These are phyloP conservation scores for Sarcophaga peregrina DNA, from an alignment of 1,140 invertebrate species.

Conservation along the genomic window DNA sequence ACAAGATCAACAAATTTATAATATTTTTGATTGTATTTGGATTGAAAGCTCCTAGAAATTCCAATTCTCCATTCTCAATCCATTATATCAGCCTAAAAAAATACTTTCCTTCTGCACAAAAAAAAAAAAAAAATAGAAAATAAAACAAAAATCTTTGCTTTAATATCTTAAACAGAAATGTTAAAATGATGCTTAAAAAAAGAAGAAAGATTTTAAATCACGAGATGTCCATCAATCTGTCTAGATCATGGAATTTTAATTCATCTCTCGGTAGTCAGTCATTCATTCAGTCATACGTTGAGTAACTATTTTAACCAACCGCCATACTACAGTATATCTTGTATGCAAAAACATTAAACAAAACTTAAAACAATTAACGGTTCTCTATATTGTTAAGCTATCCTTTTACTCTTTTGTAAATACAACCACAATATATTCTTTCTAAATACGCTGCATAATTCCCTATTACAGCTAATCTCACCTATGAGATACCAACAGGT, in stretches of 20 bases:
- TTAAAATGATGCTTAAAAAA: constrained; percentile 20
- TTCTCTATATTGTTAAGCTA: constrained; percentile 21
- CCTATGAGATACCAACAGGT: constrained; percentile 85
- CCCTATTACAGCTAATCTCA: constrained; percentile 76
- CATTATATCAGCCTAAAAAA: too few species aligned
- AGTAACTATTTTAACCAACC: too few species aligned
- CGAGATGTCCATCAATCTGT: constrained; percentile 37
- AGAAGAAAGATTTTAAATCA: background rate
- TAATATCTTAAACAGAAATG: background rate
- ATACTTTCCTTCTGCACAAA: too few species aligned
- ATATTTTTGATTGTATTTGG: too few species aligned
- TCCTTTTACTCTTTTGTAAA: background rate
- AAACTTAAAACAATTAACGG: constrained; percentile 41
- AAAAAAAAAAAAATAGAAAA: too few species aligned
- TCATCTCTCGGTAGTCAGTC: constrained; percentile 1
- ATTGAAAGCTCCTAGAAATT: too few species aligned
- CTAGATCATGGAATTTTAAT: constrained; percentile 27
- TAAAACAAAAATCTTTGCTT: too few species aligned
- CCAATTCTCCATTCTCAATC: too few species aligned
- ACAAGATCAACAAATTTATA: too few species aligned
- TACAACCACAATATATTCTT: constrained; percentile 28
- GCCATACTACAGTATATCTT: background rate
- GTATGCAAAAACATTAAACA: background rate
- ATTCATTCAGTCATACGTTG: background rate
- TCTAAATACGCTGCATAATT: constrained; percentile 30